Evolutionary conservation across 2,797 vertebrate genomes (phyloP), one percentile per base, ranked within the genome.

Genomic region (Scomberomorus guttatus): DNA sequence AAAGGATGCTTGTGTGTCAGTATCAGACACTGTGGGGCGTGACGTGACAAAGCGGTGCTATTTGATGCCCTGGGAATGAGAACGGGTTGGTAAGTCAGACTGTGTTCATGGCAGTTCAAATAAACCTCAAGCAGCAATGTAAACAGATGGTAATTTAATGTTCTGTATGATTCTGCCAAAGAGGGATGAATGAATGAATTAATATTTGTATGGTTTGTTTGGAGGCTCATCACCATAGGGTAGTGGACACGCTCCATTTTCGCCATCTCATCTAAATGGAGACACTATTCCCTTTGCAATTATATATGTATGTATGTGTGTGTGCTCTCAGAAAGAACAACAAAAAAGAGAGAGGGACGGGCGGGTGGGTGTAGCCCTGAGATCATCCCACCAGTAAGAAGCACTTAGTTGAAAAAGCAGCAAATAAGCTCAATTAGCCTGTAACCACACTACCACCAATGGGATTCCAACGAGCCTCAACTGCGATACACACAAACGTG

Each of bases 381-480:
- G 82, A 76, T 87, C 66, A 77, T 82, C 68, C 67, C 68, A 63
- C 69, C 77, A 69, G 74, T 55, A 50, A 81, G 74, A 73, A 82
- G 81, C 84, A 90, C 83, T 81, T 86, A 88, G 85, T 76, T 90
- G 67, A 80, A 78, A 87, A 78, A 83, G 67, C 59, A 75, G 73
- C 73, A 85, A 90, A 90, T 12, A 11, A 81, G 87, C 84, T 89
- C 88, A 88, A 79, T 90, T 83, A 86, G 80, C 73, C 82, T 73
- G 70, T 72, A 86, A 79, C 79, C 81, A 29, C 79, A 79, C 57
- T 54, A 84, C 14, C 80, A 55, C 55, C 79, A 32, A 50, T 70
- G 62, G 71, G 67, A 85, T 75, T 65, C 18, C 46, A 61, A 51
- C 37, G 11, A 75, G 60, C 75, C 65, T 57, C 67, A 71, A 25